Base-by-base conservation (phyloP, 2,797 vertebrate species). In the Acanthurus tractus region DNA sequence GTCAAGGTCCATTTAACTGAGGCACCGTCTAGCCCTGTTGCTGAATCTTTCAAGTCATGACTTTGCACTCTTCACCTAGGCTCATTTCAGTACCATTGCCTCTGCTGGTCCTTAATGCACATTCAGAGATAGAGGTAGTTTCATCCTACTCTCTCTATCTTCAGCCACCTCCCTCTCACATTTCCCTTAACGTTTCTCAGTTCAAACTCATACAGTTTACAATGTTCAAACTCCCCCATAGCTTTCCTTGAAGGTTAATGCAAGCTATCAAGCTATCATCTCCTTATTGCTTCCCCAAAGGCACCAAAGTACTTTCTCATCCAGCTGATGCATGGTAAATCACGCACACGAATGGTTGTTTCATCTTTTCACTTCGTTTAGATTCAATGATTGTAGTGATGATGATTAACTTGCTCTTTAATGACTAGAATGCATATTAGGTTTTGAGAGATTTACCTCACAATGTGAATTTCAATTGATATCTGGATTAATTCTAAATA, bases 1-100 rank as follows among this genome's bases (percentile, higher is more conserved):
- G 78, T 88, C 85, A 87, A 77, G 83, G 73, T 88, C 76, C 78
- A 88, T 88, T 93, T 87, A 82, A 80, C 82, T 71, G 44, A 61
- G 63, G 70, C 74, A 72, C 54, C 3, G 18, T 18, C 67, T 55
- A 10, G 45, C 48, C 10, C 63, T 29, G 48, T 66, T 56, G 59
- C 65, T 63, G 38, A 77, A 67, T 78, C 56, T 61, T 70, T 76
- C 65, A 63, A 63, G 65, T 74, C 69, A 25, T 70, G 70, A 63
- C 78, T 81, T 81, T 81, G 74, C 70, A 58, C 83, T 88, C 62
- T 62, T 79, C 79, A 76, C 80, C 77, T 48, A 8, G 44, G 53
- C 73, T 88, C 56, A 29, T 76, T 83, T 66, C 22, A 9, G 23
- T 69, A 15, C 34, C 44, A 12, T 56, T 56, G 36, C 50, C 45